Conservation (phyloP, 2,888 invertebrate species). For the Drosophila koepferae region DNA sequence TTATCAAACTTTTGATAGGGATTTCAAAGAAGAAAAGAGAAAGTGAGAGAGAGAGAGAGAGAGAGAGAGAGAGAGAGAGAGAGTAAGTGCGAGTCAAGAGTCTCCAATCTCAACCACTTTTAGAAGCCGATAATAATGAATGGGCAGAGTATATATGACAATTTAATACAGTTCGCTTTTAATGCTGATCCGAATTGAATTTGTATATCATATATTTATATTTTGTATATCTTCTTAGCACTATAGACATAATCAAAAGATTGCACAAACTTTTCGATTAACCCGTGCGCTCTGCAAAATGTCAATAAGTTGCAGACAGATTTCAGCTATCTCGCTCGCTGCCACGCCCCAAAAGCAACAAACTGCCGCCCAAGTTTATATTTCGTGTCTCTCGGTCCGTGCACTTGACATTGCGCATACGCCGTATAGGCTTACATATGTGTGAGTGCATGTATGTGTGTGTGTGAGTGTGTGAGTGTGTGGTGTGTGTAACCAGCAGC, state of each 20-base stretch:
- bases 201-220: too few species aligned
- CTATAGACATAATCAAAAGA: too few species aligned
- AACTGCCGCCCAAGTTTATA: conserved; percentile 17
- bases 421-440: conserved; percentile 38
- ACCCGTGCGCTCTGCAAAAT: conserved; percentile 50
- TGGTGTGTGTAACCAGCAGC: conserved; percentile 51
- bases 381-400: conserved; percentile 20
- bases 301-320: conserved; percentile 76
- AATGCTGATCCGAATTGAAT: not conserved
- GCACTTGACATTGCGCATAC: conserved; percentile 66
- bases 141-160: not conserved
- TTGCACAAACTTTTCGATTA: conserved; percentile 2
- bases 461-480: conserved; percentile 20
- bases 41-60: too few species aligned
- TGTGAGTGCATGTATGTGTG: conserved; percentile 15
- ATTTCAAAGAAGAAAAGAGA: not conserved
- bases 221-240: too few species aligned
- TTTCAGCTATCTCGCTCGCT: conserved; percentile 49
- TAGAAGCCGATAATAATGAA: too few species aligned
- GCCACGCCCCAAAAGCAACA: conserved; percentile 46
- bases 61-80: too few species aligned
- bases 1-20: not conserved
- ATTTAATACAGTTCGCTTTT: not conserved
- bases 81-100: too few species aligned
- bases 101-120: not conserved